Evolutionary conservation across 2,113 vertebrate genomes (phyloP), one percentile per base, ranked within the genome.

Genomic region (Ploceus nigricollis): DNA sequence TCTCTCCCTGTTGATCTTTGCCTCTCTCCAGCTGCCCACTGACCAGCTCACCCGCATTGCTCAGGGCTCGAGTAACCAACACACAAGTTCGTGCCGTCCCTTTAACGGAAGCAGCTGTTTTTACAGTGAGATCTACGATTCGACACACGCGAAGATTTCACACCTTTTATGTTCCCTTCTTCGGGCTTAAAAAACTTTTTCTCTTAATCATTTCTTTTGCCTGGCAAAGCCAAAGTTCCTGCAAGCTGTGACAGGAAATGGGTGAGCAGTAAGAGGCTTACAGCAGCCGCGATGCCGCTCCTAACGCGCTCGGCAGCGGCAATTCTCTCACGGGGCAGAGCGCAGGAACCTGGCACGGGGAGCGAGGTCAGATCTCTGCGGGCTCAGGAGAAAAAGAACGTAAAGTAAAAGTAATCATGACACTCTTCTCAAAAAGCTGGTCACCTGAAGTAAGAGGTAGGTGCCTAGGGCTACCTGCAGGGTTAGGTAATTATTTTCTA

Each of bases 331-430:
- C 9, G 5, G 48, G 47, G 15, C 5, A n/a, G 33, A 31, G 30
- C 0, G 0, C 3, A 27, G 65, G 30, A 65, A 44, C 2, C 5
- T 2, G 35, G 22, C 2, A 3, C 10, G 4, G 15, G 18, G 31
- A 86, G n/a, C 0, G 1, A 44, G n/a, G 12, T 16, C 42, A 30
- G 3, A 25, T 5, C 56, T 61, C 16, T 23, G n/a, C 1, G 1
- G 35, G 51, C 27, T 25, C 42, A 24, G 15, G 70, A 48, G 24
- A 75, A n/a, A 30, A 65, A 42, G 13, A 60, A 60, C 1, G 0
- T 2, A 24, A 73, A 4, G 33, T 2, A 11, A 18, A 61, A 85
- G 30, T 27, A 35, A 42, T 10, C 15, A 11, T 1, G 2, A 11
- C 4, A 2, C 11, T 33, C 13, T 48, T 53, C 39, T 56, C 40